Evolutionary conservation across 2,113 vertebrate genomes (phyloP).

Genomic region (Cebidichthys violaceus): DNA sequence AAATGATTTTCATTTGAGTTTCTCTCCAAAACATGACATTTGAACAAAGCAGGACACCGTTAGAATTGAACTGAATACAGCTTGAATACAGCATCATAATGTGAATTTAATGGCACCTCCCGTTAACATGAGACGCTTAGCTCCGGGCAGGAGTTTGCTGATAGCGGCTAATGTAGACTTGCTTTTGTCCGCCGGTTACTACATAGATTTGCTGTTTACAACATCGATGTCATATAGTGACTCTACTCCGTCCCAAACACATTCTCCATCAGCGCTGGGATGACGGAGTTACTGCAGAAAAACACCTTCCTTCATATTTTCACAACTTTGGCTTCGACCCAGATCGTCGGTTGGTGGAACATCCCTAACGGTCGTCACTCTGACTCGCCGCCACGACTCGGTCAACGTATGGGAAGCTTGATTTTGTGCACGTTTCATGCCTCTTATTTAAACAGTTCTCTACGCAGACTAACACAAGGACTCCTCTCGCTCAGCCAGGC

Average conservation of each 20-base stretch:
- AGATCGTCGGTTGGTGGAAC: neutral
- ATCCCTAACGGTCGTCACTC: too few species aligned
- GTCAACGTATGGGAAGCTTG: neutral
- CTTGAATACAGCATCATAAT: too few species aligned
- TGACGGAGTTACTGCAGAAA: neutral
- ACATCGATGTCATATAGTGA: neutral
- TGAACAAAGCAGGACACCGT: neutral
- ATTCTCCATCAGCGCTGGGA: neutral
- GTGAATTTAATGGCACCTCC: too few species aligned
- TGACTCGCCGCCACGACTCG: too few species aligned
- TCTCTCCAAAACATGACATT: neutral
- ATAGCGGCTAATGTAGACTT: too few species aligned
- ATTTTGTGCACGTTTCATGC: slow-evolving; percentile 1
- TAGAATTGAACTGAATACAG: neutral
- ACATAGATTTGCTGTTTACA: neutral
- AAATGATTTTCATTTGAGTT: neutral
- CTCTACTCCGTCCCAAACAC: neutral
- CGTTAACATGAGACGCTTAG: too few species aligned
- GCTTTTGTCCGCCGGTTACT: neutral
- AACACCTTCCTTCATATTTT: neutral
- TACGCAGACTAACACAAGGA: slow-evolving; percentile 3
- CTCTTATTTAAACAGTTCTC: slow-evolving; percentile 7
- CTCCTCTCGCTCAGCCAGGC: neutral
- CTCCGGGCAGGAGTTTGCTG: too few species aligned
- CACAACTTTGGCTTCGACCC: neutral